phyloP scores from a whole-genome alignment of 1,140 invertebrate genomes.

The Heliconius hewitsoni region DNA sequence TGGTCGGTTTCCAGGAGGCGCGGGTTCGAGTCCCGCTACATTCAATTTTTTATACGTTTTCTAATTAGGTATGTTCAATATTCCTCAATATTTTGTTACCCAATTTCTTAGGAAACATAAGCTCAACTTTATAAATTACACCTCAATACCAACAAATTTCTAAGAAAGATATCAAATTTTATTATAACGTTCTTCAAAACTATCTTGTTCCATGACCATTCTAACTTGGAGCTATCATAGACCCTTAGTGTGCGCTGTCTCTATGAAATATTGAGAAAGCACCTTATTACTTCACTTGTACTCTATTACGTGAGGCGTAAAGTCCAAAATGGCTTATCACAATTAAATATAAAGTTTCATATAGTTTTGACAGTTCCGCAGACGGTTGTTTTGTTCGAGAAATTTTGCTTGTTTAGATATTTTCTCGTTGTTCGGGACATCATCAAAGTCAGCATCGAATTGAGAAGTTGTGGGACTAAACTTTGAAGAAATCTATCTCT shows the following conservation, averaged over 20 bases:
- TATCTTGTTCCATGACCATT: constrained; percentile 40
- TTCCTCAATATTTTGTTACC: neutral
- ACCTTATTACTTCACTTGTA: constrained; percentile 6
- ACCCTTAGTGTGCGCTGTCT: constrained; percentile 51
- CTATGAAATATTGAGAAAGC: constrained; percentile 64
- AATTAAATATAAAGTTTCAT: constrained; percentile 22
- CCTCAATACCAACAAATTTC: constrained; percentile 23
- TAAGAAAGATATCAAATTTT: constrained; percentile 36
- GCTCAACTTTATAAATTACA: constrained; percentile 28
- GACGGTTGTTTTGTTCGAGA: constrained; percentile 50
- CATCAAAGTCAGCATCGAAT: constrained; percentile 39
- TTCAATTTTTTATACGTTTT: too few species aligned
- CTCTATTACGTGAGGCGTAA: constrained; percentile 29
- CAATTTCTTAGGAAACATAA: neutral
- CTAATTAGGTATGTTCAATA: too few species aligned
- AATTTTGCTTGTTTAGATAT: constrained; percentile 55
- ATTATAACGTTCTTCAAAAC: constrained; percentile 42
- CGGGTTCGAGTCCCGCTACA: too few species aligned
- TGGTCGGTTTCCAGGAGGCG: too few species aligned
- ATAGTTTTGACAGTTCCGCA: constrained; percentile 41
- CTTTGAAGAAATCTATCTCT: neutral
- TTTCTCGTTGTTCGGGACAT: constrained; percentile 54
- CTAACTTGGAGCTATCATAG: constrained; percentile 45
- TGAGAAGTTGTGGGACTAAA: constrained; percentile 21
- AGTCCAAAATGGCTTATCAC: constrained; percentile 27